These are phyloP conservation scores for Agriopis marginaria DNA, from an alignment of 2,888 invertebrate species.

Conservation along the genomic window DNA sequence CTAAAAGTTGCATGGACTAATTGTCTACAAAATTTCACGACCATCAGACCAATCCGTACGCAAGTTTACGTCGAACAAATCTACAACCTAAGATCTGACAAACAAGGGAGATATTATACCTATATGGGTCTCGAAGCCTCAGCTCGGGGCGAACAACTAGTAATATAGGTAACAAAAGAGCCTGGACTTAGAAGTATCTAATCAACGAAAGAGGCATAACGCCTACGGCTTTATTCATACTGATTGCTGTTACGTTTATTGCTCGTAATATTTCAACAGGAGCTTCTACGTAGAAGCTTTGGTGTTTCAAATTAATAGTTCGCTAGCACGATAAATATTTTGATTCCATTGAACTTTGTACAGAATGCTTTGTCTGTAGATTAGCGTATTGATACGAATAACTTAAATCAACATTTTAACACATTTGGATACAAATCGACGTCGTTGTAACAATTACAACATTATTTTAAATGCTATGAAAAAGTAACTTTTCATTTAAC, in stretches of 20 bases:
- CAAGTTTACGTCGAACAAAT: too few species aligned
- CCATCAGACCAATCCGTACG: too few species aligned
- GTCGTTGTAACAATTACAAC: too few species aligned
- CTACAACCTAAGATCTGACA: too few species aligned
- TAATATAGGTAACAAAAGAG: background rate
- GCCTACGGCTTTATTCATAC: slow-evolving; percentile 37
- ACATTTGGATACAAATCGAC: background rate
- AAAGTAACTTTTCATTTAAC: too few species aligned
- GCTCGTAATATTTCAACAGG: slow-evolving; percentile 42
- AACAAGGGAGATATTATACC: background rate
- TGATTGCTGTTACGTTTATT: slow-evolving; percentile 31
- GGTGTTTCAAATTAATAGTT: slow-evolving; percentile 5
- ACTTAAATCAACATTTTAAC: background rate
- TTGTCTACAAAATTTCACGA: too few species aligned
- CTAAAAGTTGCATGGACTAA: too few species aligned
- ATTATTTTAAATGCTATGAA: too few species aligned
- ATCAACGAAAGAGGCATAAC: slow-evolving; percentile 14
- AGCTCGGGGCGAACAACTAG: too few species aligned
- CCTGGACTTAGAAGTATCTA: background rate
- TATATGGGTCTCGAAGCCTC: too few species aligned
- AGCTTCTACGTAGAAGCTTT: slow-evolving; percentile 23
- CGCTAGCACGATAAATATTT: slow-evolving; percentile 9
- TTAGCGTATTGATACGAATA: background rate
- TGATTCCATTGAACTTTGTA: slow-evolving; percentile 1
- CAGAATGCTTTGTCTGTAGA: background rate